phyloP scores from a whole-genome alignment of 1,140 invertebrate genomes.

The Pachyrhynchus sulphureomaculatus region DNA sequence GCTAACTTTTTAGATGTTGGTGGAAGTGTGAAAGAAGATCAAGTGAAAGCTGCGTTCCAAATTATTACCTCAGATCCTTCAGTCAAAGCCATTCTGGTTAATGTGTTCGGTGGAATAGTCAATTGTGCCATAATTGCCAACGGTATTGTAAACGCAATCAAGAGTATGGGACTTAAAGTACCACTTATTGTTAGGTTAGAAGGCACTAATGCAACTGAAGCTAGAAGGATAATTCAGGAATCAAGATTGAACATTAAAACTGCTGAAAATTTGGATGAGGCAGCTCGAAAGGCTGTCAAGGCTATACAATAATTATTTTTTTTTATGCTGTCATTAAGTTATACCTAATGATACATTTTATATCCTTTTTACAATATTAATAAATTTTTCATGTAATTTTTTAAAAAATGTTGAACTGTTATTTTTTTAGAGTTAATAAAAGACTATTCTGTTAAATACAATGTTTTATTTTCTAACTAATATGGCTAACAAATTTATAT shows the following conservation, averaged over 20 bases:
- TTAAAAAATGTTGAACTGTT: too few species aligned
- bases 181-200: constrained; percentile 92
- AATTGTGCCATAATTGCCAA: constrained; percentile 97
- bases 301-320: constrained; percentile 32
- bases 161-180: constrained; percentile 73
- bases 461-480: too few species aligned
- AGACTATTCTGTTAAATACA: too few species aligned
- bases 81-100: constrained; percentile 95
- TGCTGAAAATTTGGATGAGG: constrained; percentile 86
- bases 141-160: constrained; percentile 85
- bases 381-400: too few species aligned
- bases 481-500: too few species aligned
- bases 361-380: too few species aligned
- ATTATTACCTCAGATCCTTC: constrained; percentile 88
- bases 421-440: too few species aligned
- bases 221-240: constrained; percentile 72
- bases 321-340: too few species aligned
- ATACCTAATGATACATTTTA: too few species aligned
- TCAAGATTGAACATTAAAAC: constrained; percentile 82
- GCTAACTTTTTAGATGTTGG: constrained; percentile 97
- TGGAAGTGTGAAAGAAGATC: constrained; percentile 87
- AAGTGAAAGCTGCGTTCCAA: constrained; percentile 94
- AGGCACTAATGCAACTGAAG: constrained; percentile 70
- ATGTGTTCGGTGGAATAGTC: constrained; percentile 99
- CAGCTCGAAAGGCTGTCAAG: constrained; percentile 82